Percentiles rank a stretch among this genome's conserved stretches.
phyloP scores from a whole-genome alignment of 1,140 invertebrate genomes.

The Platyura marginata region DNA sequence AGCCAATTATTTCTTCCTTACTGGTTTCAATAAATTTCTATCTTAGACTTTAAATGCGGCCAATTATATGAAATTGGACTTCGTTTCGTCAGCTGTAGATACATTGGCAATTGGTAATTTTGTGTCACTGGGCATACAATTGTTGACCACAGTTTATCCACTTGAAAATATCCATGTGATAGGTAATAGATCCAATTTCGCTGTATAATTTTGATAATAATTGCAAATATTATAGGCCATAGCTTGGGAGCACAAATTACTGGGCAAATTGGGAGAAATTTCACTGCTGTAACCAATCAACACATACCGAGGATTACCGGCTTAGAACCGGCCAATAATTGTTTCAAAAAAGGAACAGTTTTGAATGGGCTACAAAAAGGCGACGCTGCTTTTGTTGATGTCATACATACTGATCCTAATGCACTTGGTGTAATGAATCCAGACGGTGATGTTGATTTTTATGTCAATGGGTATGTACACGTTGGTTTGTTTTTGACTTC shows the following conservation, averaged over 20 bases:
- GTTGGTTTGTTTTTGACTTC: neutral
- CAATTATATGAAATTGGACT: too few species aligned
- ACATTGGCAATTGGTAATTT: slow-evolving; percentile 18
- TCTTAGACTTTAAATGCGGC: too few species aligned
- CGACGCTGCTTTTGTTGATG: slow-evolving; percentile 41
- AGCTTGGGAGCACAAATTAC: slow-evolving; percentile 33
- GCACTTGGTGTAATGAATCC: slow-evolving; percentile 32
- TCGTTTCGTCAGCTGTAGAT: slow-evolving; percentile 22
- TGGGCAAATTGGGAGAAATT: slow-evolving; percentile 26
- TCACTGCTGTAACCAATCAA: slow-evolving; percentile 18
- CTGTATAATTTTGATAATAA: neutral
- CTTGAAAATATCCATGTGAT: slow-evolving; percentile 19
- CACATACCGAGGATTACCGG: slow-evolving; percentile 34
- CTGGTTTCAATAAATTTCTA: too few species aligned
- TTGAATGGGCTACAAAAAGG: slow-evolving; percentile 29
- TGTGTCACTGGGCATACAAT: slow-evolving; percentile 9
- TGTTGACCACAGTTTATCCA: slow-evolving; percentile 11
- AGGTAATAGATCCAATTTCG: slow-evolving; percentile 7
- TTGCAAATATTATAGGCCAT: slow-evolving; percentile 7
- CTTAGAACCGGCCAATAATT: slow-evolving; percentile 51
- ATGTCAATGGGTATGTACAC: slow-evolving; percentile 26
- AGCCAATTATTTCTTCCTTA: too few species aligned
- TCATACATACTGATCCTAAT: slow-evolving; percentile 56
- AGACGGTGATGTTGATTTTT: slow-evolving; percentile 51
- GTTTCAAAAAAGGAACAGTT: slow-evolving; percentile 30